These are phyloP conservation scores for Metalampra italica DNA, from an alignment of 2,888 invertebrate genomes.

Conservation along the genomic window DNA sequence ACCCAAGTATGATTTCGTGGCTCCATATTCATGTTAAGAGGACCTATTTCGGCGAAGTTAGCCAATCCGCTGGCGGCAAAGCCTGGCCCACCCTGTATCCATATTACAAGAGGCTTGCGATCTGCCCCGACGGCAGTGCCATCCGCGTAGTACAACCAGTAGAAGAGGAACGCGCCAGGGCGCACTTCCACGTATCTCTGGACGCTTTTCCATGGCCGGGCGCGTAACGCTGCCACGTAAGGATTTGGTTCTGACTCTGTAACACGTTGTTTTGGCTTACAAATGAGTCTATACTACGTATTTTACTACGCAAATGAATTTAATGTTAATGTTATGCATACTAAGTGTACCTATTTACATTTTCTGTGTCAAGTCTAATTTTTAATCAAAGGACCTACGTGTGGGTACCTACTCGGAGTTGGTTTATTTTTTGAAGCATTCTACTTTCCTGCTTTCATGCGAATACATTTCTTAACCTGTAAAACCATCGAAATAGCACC, in stretches of 20 bases:
- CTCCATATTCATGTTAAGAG: slow-evolving; percentile 81
- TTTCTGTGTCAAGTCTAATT: too few relatives aligned
- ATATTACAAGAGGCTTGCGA: slow-evolving; percentile 85
- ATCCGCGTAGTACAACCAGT: slow-evolving; percentile 91
- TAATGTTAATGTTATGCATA: neutral
- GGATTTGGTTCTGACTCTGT: slow-evolving; percentile 36
- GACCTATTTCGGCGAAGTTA: slow-evolving; percentile 92
- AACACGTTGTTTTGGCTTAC: slow-evolving; percentile 7
- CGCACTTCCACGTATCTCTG: slow-evolving; percentile 88
- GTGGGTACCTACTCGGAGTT: too few relatives aligned
- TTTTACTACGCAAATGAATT: too few relatives aligned
- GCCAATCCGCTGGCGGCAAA: slow-evolving; percentile 90
- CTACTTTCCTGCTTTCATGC: too few relatives aligned
- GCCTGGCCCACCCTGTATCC: slow-evolving; percentile 94
- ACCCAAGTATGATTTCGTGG: slow-evolving; percentile 88
- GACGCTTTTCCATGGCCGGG: slow-evolving; percentile 56
- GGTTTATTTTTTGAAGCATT: too few relatives aligned
- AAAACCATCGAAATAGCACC: too few relatives aligned
- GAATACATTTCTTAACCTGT: too few relatives aligned
- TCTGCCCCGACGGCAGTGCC: slow-evolving; percentile 75
- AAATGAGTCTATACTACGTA: neutral
- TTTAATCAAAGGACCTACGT: too few relatives aligned
- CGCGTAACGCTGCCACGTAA: slow-evolving; percentile 39
- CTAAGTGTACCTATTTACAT: neutral
- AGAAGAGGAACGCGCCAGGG: slow-evolving; percentile 87